Evolutionary conservation across 2,888 invertebrate species (phyloP), one percentile per base, ranked within the genome.

Genomic region (Deilephila porcellus): DNA sequence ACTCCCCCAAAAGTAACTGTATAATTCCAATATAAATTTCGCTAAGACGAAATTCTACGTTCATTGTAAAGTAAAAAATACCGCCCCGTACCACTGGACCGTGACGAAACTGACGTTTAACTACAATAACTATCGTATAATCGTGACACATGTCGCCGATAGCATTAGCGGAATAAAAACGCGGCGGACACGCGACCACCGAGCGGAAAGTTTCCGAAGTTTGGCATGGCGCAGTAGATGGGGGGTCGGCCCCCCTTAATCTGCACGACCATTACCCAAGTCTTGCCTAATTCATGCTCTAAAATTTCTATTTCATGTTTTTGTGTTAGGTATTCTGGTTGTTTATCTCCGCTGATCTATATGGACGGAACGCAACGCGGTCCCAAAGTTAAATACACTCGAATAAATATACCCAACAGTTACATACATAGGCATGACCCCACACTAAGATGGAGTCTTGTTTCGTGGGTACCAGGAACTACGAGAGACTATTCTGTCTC

Each of bases 131-230:
- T 81, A 82, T 85, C 83, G 87, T 85, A 89, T 86, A 85, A 85
- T 83, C 86, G 86, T 90, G 85, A 90, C 86, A 86, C 85, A 87
- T 87, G 90, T 90, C 89, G 87, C 83, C 86, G 84, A 84, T 83
- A 79, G 87, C 88, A 90, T 92, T 92, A 91, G 85, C 75, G 75
- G 79, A 83, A 83, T 89, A 89, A 89, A 91, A 88, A 86, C 83
- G 45, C 83, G 74, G 79, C 79, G 85, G 86, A 85, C 82, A 79
- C 80, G 80, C 79, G 81, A 83, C 83, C 86, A 83, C 83, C 74
- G 80, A 86, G 85, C 88, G 88, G 85, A 89, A 88, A 87, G 56
- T 64, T 59, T 19, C 37, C 53, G 25, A 25, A 63, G 19, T 60
- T 72, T 45, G 60, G 74, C n/a, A 53, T 74, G 71, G 60, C 52